phyloP scores from a whole-genome alignment of 2,888 invertebrate species.

The Graphium colonna region DNA sequence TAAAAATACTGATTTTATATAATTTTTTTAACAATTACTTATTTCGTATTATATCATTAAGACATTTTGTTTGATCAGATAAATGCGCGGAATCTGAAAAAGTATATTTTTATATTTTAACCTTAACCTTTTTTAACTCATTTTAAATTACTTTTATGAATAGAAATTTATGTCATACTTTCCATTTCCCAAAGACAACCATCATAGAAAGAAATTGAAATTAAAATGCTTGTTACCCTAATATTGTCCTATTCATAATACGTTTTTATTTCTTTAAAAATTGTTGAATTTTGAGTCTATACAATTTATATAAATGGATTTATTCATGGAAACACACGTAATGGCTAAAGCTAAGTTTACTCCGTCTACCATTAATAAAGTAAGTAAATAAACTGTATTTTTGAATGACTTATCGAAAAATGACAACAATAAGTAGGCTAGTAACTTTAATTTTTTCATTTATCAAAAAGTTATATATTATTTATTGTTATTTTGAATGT shows the following conservation, averaged over 20 bases:
- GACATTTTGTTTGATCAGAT: too few species aligned
- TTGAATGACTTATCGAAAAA: background rate
- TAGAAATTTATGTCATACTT: background rate
- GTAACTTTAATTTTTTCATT: too few species aligned
- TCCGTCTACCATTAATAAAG: constrained; percentile 45
- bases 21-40: too few species aligned
- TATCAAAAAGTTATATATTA: too few species aligned
- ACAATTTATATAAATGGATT: constrained; percentile 40
- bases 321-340: constrained; percentile 44
- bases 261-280: constrained; percentile 1
- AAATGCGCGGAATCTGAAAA: too few species aligned
- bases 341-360: constrained; percentile 49
- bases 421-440: too few species aligned
- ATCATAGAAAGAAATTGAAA: background rate
- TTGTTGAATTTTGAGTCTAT: background rate
- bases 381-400: constrained; percentile 33
- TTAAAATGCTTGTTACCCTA: background rate
- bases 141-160: too few species aligned
- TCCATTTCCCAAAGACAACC: background rate
- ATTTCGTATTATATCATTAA: too few species aligned
- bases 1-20: too few species aligned
- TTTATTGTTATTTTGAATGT: too few species aligned
- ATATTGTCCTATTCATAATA: background rate
- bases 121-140: too few species aligned
- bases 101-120: too few species aligned